Evolutionary conservation across 2,113 vertebrate species (phyloP), one percentile per base, ranked within the genome.

Genomic region (Ramphastos sulfuratus): DNA sequence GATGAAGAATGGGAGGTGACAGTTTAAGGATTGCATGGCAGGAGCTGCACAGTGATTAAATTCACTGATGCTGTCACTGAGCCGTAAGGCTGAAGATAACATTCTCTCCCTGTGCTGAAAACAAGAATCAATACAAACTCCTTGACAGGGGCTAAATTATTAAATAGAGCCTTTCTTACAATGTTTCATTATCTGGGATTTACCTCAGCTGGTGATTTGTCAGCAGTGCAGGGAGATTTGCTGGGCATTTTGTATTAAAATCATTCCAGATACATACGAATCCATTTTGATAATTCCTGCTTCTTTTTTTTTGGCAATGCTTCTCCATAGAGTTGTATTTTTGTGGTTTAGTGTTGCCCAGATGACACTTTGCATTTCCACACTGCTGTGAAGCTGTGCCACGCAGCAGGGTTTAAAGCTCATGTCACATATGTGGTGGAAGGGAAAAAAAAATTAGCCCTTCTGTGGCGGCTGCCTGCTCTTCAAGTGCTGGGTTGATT

Each of bases 91-190:
- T 93, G 95, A 82, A 98, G 97, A 97, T 98, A 98, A 98, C 97
- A 97, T 98, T 98, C 98, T 98, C 97, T 98, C 92, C 97, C 98
- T 82, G 94, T 87, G 97, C 97, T 97, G 98, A 95, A 98, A 98
- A 98, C 97, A 98, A 96, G 98, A 98, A 98, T 98, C 98, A 98
- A 97, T 98, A 98, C 96, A 96, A 97, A 97, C 97, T 98, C 96
- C 97, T 97, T 97, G 98, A 98, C 97, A 96, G 96, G 93, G 97
- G 96, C 97, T 99, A 98, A 98, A 98, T 99, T 98, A 99, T 99
- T 99, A 98, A 99, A 97, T 97, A 96, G 97, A 97, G 92, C 97
- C 96, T 96, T 97, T 97, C 97, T 97, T 93, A 95, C 93, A 89
- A 28, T 94, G 96, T 98, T 98, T 98, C 96, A 98, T 98, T 98